phyloP scores from a whole-genome alignment of 2,113 vertebrate species.

The Theristicus caerulescens region DNA sequence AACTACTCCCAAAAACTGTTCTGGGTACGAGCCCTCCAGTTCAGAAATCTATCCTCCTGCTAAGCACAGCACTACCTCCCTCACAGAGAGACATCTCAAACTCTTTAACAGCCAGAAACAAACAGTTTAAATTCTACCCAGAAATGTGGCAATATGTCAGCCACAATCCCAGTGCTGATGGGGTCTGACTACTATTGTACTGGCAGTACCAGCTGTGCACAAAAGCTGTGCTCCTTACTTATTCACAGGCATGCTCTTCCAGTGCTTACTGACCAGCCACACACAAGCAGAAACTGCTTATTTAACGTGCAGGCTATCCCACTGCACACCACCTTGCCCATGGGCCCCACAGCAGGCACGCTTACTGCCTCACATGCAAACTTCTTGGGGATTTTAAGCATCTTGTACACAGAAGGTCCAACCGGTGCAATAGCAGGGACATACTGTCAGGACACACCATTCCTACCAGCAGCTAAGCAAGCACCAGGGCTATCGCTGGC shows the following conservation, averaged over 20 bases:
- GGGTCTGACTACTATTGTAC: not conserved
- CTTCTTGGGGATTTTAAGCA: not conserved
- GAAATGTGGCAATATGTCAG: not conserved
- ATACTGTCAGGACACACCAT: not conserved
- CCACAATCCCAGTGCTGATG: not conserved
- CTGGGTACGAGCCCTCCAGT: not conserved
- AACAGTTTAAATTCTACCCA: not conserved
- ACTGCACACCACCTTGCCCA: not conserved
- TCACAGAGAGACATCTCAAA: not conserved
- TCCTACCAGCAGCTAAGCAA: accelerated
- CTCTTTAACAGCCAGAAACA: not conserved
- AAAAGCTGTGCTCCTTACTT: not conserved
- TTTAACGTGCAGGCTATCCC: not conserved
- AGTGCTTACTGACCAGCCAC: not conserved
- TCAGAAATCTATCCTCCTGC: not conserved
- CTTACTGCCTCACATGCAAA: not conserved
- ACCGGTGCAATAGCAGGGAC: not conserved
- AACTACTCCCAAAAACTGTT: not conserved
- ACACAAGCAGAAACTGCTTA: not conserved
- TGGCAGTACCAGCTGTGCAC: not conserved
- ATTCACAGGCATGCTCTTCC: not conserved
- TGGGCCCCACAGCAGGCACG: not conserved
- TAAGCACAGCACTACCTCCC: not conserved
- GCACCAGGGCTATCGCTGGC: not conserved
- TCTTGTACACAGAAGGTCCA: not conserved